These are phyloP conservation scores for Lasioglossum morio DNA, from an alignment of 2,888 invertebrate genomes.

Conservation along the genomic window DNA sequence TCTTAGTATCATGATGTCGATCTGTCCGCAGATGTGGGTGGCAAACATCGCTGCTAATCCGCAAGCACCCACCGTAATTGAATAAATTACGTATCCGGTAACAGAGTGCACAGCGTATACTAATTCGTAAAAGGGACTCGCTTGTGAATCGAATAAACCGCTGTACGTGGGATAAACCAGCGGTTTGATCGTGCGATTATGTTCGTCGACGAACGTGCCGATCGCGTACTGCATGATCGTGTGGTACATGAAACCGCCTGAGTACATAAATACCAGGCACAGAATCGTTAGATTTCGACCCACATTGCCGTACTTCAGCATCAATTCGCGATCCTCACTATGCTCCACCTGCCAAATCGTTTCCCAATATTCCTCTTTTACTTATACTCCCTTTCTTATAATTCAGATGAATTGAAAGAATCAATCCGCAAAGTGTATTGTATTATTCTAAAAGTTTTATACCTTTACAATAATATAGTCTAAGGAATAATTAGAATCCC, in stretches of 20 bases:
- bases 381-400: no score
- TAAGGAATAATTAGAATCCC: no score
- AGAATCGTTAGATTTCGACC: constrained; percentile 67
- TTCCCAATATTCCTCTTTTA: no score
- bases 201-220: constrained; percentile 19
- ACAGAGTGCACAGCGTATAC: constrained; percentile 71
- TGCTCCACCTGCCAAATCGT: constrained; percentile 49
- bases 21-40: constrained; percentile 68
- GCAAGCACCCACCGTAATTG: constrained; percentile 66
- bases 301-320: constrained; percentile 70
- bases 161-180: constrained; percentile 68
- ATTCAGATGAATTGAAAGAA: no score
- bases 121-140: constrained; percentile 72
- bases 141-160: constrained; percentile 66
- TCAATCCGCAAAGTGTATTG: no score
- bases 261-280: constrained; percentile 62
- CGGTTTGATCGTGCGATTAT: constrained; percentile 67
- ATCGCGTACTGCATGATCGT: constrained; percentile 42
- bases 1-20: constrained; percentile 55
- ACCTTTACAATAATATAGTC: no score
- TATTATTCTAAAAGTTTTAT: no score
- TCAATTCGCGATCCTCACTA: constrained; percentile 57
- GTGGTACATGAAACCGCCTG: constrained; percentile 58
- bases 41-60: constrained; percentile 66
- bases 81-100: constrained; percentile 68